Base-by-base conservation (phyloP, 2,797 vertebrate genomes). In the Scomberomorus guttatus region DNA sequence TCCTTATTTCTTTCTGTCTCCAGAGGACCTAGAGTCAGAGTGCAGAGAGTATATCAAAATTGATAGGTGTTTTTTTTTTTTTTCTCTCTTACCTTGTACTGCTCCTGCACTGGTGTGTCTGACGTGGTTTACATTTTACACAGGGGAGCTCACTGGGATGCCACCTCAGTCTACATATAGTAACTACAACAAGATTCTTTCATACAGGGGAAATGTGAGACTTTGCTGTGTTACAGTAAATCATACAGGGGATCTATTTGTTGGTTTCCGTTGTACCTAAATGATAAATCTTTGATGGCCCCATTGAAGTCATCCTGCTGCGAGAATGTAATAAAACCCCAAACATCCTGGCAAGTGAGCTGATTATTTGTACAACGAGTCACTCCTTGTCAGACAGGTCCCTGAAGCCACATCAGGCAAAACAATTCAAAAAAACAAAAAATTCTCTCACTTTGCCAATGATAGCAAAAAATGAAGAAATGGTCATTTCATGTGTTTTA, bases 241-340 rank as follows among this genome's bases (percentile, higher is more conserved):
- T 83, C 70, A 58, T 12, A 25, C 12, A 10, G 63, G 32, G 48
- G 56, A 63, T 75, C 14, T 86, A 63, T 87, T 87, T 85, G 70
- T 84, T 88, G 80, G 75, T 79, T 86, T 90, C 72, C 13, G 2
- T 55, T 80, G 24, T 75, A 64, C 82, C 79, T 15, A 52, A 61
- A 83, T 72, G 57, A 73, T 81, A 79, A 84, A 82, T 82, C 84
- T 81, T 73, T 79, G 73, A 82, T 77, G 60, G 64, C 59, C 17
- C 27, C 44, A 12, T 51, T 81, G 77, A 81, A 81, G 81, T 80
- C 63, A 54, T 79, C 32, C 81, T 60, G 73, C 66, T 82, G 69
- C 34, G 37, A 37, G 20, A 83, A 72, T 86, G 77, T 83, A 89
- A 87, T 85, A 72, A 90, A 86, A 87, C 54, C 66, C 77, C 29